Evolutionary conservation across 2,888 invertebrate genomes (phyloP).

Genomic region (Caenorhabditis macrosperma): DNA sequence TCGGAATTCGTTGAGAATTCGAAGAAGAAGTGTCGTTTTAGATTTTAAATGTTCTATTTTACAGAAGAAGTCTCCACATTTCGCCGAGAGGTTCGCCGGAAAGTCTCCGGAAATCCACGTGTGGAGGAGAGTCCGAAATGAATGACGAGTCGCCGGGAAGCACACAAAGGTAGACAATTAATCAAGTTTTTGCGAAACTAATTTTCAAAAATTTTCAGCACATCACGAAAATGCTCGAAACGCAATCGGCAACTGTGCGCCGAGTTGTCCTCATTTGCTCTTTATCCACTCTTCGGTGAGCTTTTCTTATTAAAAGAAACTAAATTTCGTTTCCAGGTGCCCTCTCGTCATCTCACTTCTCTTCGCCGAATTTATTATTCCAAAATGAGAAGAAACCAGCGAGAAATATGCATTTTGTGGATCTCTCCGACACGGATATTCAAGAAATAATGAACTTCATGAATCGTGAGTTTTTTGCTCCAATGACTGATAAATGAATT

Average conservation of each 20-base stretch:
- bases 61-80: slow-evolving; percentile 50
- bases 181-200: neutral
- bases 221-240: slow-evolving; percentile 33
- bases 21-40: neutral
- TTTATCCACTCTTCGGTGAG: slow-evolving; percentile 56
- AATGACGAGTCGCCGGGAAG: slow-evolving; percentile 28
- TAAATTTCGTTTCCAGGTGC: slow-evolving; percentile 37
- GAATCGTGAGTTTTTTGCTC: slow-evolving; percentile 25
- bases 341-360: slow-evolving; percentile 53
- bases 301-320: too few species aligned
- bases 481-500: neutral
- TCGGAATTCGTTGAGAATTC: too few species aligned
- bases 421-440: slow-evolving; percentile 33
- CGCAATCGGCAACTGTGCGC: slow-evolving; percentile 53
- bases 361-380: slow-evolving; percentile 58
- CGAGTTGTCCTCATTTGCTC: slow-evolving; percentile 58
- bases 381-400: slow-evolving; percentile 32
- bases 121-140: slow-evolving; percentile 10
- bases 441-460: slow-evolving; percentile 34
- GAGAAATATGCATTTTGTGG: slow-evolving; percentile 12
- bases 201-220: slow-evolving; percentile 23
- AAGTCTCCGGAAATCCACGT: slow-evolving; percentile 22
- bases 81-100: slow-evolving; percentile 49
- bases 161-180: slow-evolving; percentile 34
- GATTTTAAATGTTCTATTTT: neutral